phyloP scores from a whole-genome alignment of 2,888 invertebrate species.

The Celastrina argiolus region DNA sequence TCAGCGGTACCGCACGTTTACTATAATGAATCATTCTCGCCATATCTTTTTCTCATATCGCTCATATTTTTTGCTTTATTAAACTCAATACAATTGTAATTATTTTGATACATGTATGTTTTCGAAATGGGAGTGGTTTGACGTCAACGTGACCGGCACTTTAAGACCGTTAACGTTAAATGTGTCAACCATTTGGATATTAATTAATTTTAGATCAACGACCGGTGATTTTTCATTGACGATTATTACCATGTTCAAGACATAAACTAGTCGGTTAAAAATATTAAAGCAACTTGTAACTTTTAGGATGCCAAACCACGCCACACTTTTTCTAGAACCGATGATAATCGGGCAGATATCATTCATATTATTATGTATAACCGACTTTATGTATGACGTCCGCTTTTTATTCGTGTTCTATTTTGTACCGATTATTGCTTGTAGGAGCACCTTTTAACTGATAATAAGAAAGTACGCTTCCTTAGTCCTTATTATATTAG shows the following conservation, averaged over 20 bases:
- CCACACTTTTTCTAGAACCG: too few relatives aligned
- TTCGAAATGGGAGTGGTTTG: constrained; percentile 24
- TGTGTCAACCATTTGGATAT: constrained; percentile 28
- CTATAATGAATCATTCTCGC: neutral
- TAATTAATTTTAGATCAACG: neutral
- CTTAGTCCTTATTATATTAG: too few relatives aligned
- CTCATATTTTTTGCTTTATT: neutral
- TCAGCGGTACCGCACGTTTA: neutral
- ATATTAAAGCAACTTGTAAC: too few relatives aligned
- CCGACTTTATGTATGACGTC: too few relatives aligned
- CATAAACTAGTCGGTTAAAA: neutral
- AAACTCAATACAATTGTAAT: neutral
- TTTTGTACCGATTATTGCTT: too few relatives aligned
- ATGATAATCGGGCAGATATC: too few relatives aligned
- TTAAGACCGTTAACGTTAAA: constrained; percentile 26
- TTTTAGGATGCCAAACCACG: too few relatives aligned
- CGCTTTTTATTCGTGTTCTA: too few relatives aligned
- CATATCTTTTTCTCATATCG: neutral
- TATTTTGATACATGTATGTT: constrained; percentile 1
- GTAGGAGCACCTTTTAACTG: too few relatives aligned
- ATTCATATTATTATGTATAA: too few relatives aligned
- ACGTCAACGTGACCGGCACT: constrained; percentile 31
- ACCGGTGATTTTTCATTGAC: neutral
- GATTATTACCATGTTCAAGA: neutral
- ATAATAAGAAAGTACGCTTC: too few relatives aligned